Conservation (phyloP, 2,113 vertebrate species). For the Aldabrachelys gigantea region DNA sequence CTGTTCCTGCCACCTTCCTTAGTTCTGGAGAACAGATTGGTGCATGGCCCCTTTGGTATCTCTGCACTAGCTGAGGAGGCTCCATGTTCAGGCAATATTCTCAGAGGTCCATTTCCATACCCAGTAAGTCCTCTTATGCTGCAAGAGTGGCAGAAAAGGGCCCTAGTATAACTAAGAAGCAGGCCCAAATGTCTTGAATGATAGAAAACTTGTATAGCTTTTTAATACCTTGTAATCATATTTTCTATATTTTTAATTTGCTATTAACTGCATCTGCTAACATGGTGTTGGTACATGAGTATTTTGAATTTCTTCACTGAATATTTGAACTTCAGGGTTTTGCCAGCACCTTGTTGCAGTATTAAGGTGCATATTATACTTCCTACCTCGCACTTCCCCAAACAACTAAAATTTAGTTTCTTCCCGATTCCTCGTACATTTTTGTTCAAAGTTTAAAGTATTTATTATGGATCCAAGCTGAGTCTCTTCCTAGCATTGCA, state of each 20-base stretch:
- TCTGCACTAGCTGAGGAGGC: not conserved
- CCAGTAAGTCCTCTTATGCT: not conserved
- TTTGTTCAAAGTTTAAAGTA: not conserved
- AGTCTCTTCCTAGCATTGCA: not conserved
- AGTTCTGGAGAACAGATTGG: not conserved
- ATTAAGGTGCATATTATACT: not conserved
- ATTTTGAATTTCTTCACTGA: not conserved
- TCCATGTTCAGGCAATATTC: not conserved
- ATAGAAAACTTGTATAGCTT: not conserved
- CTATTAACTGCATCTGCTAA: not conserved
- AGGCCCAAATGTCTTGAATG: not conserved
- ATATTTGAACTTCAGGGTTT: not conserved
- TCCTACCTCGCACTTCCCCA: not conserved
- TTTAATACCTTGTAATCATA: not conserved
- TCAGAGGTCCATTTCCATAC: not conserved
- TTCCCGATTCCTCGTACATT: not conserved
- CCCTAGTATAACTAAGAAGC: not conserved
- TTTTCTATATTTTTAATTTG: not conserved
- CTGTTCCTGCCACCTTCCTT: not conserved
- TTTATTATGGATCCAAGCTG: not conserved
- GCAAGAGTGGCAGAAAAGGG: not conserved
- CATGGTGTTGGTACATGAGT: not conserved
- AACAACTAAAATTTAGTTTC: not conserved
- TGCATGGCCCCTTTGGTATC: not conserved
- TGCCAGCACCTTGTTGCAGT: not conserved